Evolutionary conservation across 1,140 invertebrate genomes (phyloP), one percentile per base, ranked within the genome.

Genomic region (Oryzaephilus surinamensis): DNA sequence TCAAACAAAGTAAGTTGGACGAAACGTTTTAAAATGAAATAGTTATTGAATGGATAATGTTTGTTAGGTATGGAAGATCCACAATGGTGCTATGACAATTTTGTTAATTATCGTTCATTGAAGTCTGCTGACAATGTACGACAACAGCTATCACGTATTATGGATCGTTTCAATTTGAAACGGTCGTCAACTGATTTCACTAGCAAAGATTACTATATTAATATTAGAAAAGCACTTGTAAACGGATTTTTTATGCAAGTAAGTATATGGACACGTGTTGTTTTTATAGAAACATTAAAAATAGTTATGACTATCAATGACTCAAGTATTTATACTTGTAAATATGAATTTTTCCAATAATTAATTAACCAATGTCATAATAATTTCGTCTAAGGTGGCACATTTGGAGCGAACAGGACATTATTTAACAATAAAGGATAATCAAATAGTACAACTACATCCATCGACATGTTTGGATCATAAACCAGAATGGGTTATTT

Each of bases 161-260:
- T 78, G 76, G 76, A 77, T 61, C 74, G 95, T 46, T 98, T 98
- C 61, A 86, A 82, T 58, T 68, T 99, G 38, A 89, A 90, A 56
- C 68, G 92, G 28, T 88, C 89, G 4, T 95, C 90, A 27, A 99
- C 96, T n/a, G 94, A 99, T 47, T 99, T 99, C 63, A 96, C 89
- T 19, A 95, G 89, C 18, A 86, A 94, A 62, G 95, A 99, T 66
- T 99, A 99, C 62, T 99, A 99, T 61, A 81, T 97, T 30, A 99
- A 99, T 62, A 99, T 99, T 51, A 73, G 96, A 43, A 99, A 98
- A 70, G 93, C 96, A 0, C 71, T 99, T 7, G 93, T 99, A 7
- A 84, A 93, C 50, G 96, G 96, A 35, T 99, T 97, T 59, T 99
- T 99, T 61, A 99, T 99, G 96, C 96, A 99, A 81, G 93, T 94